phyloP scores from a whole-genome alignment of 2,113 vertebrate genomes.

The Podarcis cretensis region DNA sequence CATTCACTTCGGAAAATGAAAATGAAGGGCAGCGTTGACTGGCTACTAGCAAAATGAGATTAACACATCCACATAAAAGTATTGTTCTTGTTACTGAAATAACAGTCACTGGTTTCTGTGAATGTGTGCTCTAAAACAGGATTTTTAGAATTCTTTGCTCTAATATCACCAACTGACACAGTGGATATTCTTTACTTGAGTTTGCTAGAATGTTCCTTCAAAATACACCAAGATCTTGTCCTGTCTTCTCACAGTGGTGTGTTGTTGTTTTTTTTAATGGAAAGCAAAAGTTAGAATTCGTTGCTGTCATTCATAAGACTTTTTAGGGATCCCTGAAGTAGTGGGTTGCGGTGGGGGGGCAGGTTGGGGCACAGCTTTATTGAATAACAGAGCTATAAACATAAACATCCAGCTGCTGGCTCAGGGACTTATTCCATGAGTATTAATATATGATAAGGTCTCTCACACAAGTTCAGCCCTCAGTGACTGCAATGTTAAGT shows the following conservation, averaged over 20 bases:
- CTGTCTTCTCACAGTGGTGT: background rate
- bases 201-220: background rate
- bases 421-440: too few relatives aligned
- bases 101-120: background rate
- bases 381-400: too few relatives aligned
- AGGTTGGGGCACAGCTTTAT: too few relatives aligned
- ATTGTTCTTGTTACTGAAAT: background rate
- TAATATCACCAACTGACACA: background rate
- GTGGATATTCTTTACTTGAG: background rate
- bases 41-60: background rate
- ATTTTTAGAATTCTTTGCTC: background rate
- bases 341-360: too few relatives aligned
- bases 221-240: background rate
- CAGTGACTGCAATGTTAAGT: too few relatives aligned
- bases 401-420: too few relatives aligned
- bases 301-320: too few relatives aligned
- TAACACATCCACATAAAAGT: background rate
- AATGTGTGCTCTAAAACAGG: background rate
- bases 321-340: too few relatives aligned
- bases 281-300: background rate
- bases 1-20: constrained; percentile 15
- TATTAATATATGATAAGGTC: too few relatives aligned
- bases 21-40: constrained; percentile 45
- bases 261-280: background rate
- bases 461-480: too few relatives aligned